Conservation (phyloP, 2,113 vertebrate genomes). For the Nesoenas mayeri region DNA sequence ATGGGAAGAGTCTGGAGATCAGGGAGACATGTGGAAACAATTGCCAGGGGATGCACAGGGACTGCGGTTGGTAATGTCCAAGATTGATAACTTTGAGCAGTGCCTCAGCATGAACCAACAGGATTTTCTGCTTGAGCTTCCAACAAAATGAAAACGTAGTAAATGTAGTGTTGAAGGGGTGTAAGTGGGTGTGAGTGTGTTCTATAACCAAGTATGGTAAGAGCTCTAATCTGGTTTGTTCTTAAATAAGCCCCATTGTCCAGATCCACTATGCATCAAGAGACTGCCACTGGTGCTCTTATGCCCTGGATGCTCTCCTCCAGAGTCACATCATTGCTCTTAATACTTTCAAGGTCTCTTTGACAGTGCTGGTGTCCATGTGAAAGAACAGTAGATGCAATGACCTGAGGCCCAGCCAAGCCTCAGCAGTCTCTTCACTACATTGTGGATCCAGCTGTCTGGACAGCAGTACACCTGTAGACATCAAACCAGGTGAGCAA, state of each 20-base stretch:
- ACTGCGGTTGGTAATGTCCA: not conserved
- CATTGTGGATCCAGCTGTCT: too few species aligned
- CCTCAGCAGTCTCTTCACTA: too few species aligned
- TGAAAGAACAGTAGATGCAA: too few species aligned
- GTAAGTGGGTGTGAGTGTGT: not conserved
- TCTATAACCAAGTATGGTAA: not conserved
- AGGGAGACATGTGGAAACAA: not conserved
- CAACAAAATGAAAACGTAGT: not conserved
- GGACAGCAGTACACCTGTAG: too few species aligned
- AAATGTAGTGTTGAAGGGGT: not conserved
- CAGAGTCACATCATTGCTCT: too few species aligned
- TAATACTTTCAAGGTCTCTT: too few species aligned
- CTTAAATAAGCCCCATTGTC: not conserved
- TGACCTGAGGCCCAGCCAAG: too few species aligned
- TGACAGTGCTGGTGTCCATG: too few species aligned
- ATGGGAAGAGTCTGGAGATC: not conserved
- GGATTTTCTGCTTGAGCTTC: not conserved
- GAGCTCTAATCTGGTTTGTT: not conserved
- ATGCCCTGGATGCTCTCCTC: too few species aligned
- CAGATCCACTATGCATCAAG: not conserved
- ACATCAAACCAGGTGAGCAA: too few species aligned
- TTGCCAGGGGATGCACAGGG: rapidly evolving
- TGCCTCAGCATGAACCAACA: not conserved
- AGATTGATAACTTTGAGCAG: not conserved
- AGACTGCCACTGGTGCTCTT: too few species aligned